Percentiles rank a stretch among this genome's conserved stretches.
Conservation (phyloP, 2,113 vertebrate species). For the Oreochromis tanganicae region DNA sequence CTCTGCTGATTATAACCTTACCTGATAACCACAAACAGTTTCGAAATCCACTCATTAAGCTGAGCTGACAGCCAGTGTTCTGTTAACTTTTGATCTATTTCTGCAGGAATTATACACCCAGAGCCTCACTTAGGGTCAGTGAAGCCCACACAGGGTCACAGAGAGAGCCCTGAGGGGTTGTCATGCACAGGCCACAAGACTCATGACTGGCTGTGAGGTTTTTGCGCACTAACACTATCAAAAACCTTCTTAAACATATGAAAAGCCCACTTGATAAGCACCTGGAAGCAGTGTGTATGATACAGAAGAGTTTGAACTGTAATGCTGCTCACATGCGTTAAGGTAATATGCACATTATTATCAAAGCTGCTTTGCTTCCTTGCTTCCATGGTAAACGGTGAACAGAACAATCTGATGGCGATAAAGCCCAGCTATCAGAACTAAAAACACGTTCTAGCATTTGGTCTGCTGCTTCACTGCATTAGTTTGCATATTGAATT, state of each 20-base stretch:
- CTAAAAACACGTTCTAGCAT: not conserved
- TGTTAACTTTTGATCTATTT: not conserved
- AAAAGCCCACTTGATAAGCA: not conserved
- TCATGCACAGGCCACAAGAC: conserved; percentile 12
- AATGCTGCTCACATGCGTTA: conserved; percentile 18
- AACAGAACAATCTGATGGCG: not conserved
- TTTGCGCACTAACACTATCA: not conserved
- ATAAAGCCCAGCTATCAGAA: not conserved
- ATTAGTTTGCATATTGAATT: not conserved
- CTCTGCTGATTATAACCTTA: conserved; percentile 41
- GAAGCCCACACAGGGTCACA: not conserved
- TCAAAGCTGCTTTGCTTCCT: conserved; percentile 28
- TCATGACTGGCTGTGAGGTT: not conserved
- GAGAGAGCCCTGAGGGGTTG: not conserved
- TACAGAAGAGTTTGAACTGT: not conserved
- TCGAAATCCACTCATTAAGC: not conserved
- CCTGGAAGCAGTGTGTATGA: not conserved
- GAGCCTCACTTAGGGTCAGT: not conserved
- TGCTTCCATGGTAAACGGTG: not conserved
- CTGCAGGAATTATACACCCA: not conserved
- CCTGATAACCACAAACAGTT: not conserved
- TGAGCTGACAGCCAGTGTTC: not conserved
- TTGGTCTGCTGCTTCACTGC: not conserved
- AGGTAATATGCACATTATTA: not conserved
- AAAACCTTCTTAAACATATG: not conserved